Evolutionary conservation across 2,888 invertebrate genomes (phyloP).

Genomic region (Cerceris ruficornis): DNA sequence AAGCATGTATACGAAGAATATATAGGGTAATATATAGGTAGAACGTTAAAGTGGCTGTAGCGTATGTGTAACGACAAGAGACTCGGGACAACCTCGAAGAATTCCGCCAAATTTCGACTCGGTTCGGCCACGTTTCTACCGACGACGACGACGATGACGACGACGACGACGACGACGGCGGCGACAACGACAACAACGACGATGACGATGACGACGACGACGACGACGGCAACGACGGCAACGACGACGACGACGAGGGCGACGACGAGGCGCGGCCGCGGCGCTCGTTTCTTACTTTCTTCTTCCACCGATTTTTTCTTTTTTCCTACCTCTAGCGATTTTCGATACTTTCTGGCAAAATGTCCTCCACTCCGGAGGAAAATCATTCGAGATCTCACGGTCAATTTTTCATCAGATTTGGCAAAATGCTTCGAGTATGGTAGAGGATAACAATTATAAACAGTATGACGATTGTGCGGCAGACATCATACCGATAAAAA

Average conservation of each 20-base stretch:
- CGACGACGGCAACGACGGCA: no score
- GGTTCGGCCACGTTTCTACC: neutral
- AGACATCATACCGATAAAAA: slow-evolving; percentile 77
- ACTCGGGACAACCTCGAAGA: slow-evolving; percentile 67
- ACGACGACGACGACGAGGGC: no score
- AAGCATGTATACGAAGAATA: slow-evolving; percentile 71
- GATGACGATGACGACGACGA: no score
- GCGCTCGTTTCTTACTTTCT: no score
- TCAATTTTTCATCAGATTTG: slow-evolving; percentile 30
- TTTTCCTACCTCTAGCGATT: neutral
- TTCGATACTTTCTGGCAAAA: neutral
- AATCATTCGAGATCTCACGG: neutral
- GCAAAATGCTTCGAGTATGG: slow-evolving; percentile 74
- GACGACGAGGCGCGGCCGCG: no score
- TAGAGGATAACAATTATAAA: slow-evolving; percentile 73
- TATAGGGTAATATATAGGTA: slow-evolving; percentile 48
- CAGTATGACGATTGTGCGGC: slow-evolving; percentile 73
- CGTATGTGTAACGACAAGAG: slow-evolving; percentile 59
- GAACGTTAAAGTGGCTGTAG: slow-evolving; percentile 58
- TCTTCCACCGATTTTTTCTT: no score
- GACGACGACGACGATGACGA: no score
- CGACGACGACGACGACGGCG: no score
- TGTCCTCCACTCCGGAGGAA: no score
- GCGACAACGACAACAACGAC: no score
- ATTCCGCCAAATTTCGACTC: slow-evolving; percentile 65